These are phyloP conservation scores for Copsychus sechellarum DNA, from an alignment of 2,113 vertebrate genomes.

Conservation along the genomic window DNA sequence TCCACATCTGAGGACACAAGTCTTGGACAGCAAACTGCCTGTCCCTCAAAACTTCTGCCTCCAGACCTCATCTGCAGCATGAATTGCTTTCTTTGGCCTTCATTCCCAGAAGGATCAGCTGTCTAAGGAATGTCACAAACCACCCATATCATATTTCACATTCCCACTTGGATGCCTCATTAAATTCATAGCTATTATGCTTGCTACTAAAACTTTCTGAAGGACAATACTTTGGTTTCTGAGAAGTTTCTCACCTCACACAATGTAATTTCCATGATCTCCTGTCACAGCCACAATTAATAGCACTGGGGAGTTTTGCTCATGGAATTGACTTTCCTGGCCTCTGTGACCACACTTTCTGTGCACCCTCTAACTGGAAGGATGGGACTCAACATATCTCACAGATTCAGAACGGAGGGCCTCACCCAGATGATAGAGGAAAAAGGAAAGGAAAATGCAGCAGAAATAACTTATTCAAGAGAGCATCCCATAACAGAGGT, in stretches of 20 bases:
- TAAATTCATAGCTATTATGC: not conserved
- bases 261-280: rapidly evolving
- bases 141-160: not conserved
- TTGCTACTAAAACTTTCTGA: not conserved
- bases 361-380: not conserved
- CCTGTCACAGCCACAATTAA: not conserved
- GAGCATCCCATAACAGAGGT: not conserved
- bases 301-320: rapidly evolving
- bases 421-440: not conserved
- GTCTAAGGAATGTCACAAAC: not conserved
- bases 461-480: not conserved
- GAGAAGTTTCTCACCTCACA: not conserved
- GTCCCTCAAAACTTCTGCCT: not conserved
- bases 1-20: not conserved
- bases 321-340: not conserved
- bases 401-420: not conserved
- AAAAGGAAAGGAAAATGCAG: not conserved
- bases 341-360: not conserved
- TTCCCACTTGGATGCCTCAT: not conserved
- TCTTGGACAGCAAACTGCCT: not conserved
- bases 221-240: not conserved
- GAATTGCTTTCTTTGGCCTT: not conserved
- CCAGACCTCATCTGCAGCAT: not conserved
- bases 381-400: not conserved
- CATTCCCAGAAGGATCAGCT: not conserved